Percentiles rank a stretch among this genome's conserved stretches.
phyloP scores from a whole-genome alignment of 2,113 vertebrate species.

The Rousettus leschenaultii region DNA sequence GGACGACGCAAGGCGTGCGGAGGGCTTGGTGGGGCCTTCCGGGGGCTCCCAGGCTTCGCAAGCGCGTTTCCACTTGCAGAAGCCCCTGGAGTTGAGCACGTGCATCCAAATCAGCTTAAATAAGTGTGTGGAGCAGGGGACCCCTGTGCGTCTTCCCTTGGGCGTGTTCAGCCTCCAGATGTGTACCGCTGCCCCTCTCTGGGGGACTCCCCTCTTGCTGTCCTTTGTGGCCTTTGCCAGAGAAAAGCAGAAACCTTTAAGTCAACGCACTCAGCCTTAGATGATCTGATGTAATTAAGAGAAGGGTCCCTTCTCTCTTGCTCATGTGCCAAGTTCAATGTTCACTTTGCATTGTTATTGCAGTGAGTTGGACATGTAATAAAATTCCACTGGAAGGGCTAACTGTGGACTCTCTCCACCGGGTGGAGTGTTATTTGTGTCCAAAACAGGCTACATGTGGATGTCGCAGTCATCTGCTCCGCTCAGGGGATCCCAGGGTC shows the following conservation, averaged over 20 bases:
- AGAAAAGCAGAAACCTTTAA: not conserved
- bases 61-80: not conserved
- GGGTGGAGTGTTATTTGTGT: not conserved
- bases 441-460: accelerated
- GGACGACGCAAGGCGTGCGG: accelerated
- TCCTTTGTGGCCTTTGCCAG: not conserved
- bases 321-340: not conserved
- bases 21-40: not conserved
- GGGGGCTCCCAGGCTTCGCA: not conserved
- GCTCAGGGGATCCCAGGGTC: not conserved
- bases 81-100: accelerated
- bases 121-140: accelerated
- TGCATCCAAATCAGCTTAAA: not conserved
- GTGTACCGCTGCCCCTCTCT: accelerated
- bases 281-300: not conserved
- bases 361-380: too few relatives aligned
- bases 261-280: not conserved
- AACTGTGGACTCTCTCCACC: not conserved
- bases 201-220: not conserved
- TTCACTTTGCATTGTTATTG: not conserved
- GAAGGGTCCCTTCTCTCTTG: not conserved
- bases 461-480: not conserved
- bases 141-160: not conserved
- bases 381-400: not conserved
- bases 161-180: accelerated